Percentiles rank a stretch among this genome's conserved stretches.
phyloP scores from a whole-genome alignment of 2,797 vertebrate species.

The Anniella stebbinsi region DNA sequence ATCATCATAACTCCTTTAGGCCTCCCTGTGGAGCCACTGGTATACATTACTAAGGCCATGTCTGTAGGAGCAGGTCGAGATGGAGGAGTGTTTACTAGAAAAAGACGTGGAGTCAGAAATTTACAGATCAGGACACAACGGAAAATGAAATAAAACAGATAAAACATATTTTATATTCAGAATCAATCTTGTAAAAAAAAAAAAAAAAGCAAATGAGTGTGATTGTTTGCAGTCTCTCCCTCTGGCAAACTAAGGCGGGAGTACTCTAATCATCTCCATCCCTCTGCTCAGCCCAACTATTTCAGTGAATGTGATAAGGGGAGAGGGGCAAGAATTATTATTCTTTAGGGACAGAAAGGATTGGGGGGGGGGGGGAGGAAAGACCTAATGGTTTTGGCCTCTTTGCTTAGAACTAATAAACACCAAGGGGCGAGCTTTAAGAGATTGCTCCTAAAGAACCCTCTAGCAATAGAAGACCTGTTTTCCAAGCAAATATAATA shows the following conservation, averaged over 20 bases:
- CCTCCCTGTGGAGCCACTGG: constrained; percentile 94
- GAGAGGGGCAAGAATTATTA: too few species aligned
- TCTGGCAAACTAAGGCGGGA: background rate
- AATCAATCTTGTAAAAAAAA: background rate
- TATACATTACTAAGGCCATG: constrained; percentile 97
- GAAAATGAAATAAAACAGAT: background rate
- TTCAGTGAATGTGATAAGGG: background rate
- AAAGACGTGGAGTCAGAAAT: background rate
- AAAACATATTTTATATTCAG: background rate
- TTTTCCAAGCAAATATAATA: background rate
- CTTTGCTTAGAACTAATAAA: background rate
- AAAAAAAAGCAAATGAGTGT: background rate
- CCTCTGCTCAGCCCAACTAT: background rate
- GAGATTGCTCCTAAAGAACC: background rate
- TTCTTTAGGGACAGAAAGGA: background rate
- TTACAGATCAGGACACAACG: background rate
- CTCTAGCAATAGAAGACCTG: background rate
- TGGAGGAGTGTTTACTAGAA: constrained; percentile 80
- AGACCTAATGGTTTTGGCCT: background rate
- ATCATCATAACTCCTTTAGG: constrained; percentile 98
- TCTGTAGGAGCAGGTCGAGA: constrained; percentile 88
- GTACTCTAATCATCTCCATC: background rate
- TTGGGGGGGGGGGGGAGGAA: background rate
- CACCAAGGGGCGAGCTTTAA: background rate
- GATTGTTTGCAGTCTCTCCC: background rate